Conservation (phyloP, 2,113 vertebrate species). For the Nothocercus julius region DNA sequence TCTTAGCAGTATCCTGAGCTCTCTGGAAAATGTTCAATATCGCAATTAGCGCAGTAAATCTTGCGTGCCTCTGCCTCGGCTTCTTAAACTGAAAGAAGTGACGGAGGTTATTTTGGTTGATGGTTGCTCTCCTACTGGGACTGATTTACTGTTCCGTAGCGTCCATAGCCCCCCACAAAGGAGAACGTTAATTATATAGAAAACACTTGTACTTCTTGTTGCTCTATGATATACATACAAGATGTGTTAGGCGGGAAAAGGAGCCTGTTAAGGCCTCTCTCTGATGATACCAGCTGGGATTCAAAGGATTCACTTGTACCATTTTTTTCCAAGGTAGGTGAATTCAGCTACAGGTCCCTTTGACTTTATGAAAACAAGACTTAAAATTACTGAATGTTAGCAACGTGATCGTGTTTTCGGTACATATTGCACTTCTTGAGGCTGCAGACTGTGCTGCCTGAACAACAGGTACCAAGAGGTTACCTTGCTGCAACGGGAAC, state of each 20-base stretch:
- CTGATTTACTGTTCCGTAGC: neutral
- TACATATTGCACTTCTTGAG: neutral
- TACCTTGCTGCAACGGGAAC: neutral
- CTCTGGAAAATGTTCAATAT: constrained; percentile 41
- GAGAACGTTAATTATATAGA: neutral
- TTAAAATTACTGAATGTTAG: neutral
- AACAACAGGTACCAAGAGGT: neutral
- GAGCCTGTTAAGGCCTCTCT: neutral
- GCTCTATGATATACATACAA: neutral
- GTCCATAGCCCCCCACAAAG: neutral
- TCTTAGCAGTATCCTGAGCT: neutral
- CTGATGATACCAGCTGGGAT: neutral
- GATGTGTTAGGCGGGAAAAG: neutral
- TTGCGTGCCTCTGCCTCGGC: constrained; percentile 2
- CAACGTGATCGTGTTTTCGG: neutral
- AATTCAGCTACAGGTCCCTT: neutral
- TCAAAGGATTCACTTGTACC: neutral
- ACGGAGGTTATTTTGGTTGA: neutral
- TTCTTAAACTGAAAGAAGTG: neutral
- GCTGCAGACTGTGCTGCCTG: neutral
- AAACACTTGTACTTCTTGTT: neutral
- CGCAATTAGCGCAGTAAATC: neutral
- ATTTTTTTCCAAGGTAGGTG: neutral
- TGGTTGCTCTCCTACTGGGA: neutral
- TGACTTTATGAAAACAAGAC: neutral